Evolutionary conservation across 2,888 invertebrate genomes (phyloP).

Genomic region (Tetranychus truncatus): DNA sequence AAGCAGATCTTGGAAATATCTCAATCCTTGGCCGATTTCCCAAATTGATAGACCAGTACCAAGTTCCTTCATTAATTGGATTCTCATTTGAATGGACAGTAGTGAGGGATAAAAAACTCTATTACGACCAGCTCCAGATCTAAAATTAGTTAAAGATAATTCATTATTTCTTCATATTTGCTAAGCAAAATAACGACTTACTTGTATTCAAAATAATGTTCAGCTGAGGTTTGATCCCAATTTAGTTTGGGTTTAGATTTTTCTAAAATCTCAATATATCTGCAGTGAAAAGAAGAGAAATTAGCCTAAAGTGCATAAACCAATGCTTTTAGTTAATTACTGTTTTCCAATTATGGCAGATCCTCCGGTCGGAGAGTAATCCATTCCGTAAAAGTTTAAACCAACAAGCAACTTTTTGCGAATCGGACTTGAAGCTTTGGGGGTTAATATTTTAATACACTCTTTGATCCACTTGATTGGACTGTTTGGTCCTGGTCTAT

Average conservation of each 20-base stretch:
- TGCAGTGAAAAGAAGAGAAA: slow-evolving; percentile 24
- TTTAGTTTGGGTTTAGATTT: slow-evolving; percentile 53
- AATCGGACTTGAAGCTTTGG: slow-evolving; percentile 21
- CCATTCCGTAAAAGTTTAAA: slow-evolving; percentile 81
- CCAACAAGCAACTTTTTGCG: slow-evolving; percentile 65
- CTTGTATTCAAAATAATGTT: slow-evolving; percentile 60
- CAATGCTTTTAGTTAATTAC: slow-evolving; percentile 36
- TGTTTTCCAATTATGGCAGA: slow-evolving; percentile 60
- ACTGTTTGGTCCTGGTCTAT: slow-evolving; percentile 59
- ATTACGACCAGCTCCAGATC: slow-evolving; percentile 44
- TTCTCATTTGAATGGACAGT: slow-evolving; percentile 58
- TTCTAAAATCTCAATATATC: slow-evolving; percentile 48
- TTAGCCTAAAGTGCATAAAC: not conserved
- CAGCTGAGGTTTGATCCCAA: slow-evolving; percentile 56
- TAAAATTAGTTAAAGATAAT: slow-evolving; percentile 30
- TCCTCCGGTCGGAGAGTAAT: slow-evolving; percentile 57
- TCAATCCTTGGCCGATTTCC: slow-evolving; percentile 88
- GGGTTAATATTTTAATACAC: slow-evolving; percentile 39
- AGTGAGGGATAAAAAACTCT: slow-evolving; percentile 72
- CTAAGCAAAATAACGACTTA: slow-evolving; percentile 36
- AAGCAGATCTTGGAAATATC: slow-evolving; percentile 78
- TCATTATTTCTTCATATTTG: slow-evolving; percentile 8
- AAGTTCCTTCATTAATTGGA: slow-evolving; percentile 57
- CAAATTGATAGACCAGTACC: slow-evolving; percentile 74
- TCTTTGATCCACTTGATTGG: slow-evolving; percentile 62